Conservation (phyloP, 2,113 vertebrate species). For the Erinaceus europaeus region DNA sequence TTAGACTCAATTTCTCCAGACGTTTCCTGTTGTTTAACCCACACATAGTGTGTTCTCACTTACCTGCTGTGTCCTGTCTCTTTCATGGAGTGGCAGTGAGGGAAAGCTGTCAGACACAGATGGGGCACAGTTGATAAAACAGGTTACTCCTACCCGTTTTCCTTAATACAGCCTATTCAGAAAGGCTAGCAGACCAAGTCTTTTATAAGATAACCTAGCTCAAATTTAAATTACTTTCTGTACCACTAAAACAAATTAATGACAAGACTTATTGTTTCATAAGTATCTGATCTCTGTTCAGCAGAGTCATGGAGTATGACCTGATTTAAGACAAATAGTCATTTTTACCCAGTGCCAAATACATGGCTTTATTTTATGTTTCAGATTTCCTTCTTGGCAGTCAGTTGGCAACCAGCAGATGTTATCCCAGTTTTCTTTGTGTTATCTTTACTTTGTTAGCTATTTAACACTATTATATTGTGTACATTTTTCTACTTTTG, state of each 20-base stretch:
- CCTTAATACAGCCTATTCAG: neutral
- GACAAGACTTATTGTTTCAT: neutral
- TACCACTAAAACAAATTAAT: neutral
- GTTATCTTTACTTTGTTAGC: slow-evolving; percentile 39
- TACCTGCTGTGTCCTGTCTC: too few relatives aligned
- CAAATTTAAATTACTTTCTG: slow-evolving; percentile 21
- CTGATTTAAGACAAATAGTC: neutral
- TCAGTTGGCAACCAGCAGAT: neutral
- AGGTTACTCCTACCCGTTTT: neutral
- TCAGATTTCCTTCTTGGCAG: neutral
- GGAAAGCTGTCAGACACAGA: neutral
- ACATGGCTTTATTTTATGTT: neutral
- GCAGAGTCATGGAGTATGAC: neutral
- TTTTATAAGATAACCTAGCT: neutral
- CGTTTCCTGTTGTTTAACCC: neutral
- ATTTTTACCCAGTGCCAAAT: neutral
- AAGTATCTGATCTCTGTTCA: slow-evolving; percentile 18
- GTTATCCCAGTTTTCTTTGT: neutral
- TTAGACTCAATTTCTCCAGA: neutral
- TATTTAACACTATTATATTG: slow-evolving; percentile 25
- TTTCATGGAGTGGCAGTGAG: neutral
- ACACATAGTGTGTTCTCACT: neutral
- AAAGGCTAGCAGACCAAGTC: neutral
- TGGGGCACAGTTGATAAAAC: neutral
- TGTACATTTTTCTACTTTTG: slow-evolving; percentile 36